phyloP scores from a whole-genome alignment of 2,113 vertebrate genomes.

The Ceyx melanurus region DNA sequence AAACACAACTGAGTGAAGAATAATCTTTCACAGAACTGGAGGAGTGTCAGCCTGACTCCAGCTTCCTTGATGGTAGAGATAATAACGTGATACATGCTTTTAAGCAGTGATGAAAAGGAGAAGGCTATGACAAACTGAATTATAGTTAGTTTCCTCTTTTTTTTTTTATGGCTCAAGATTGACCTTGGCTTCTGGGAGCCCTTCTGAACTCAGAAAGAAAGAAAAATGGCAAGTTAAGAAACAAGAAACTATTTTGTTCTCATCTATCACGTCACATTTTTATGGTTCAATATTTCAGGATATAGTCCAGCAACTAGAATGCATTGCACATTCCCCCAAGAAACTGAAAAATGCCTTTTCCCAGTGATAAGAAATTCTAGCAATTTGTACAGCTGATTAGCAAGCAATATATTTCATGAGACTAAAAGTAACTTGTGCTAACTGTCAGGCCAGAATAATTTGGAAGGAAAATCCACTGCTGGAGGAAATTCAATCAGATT shows the following conservation, averaged over 20 bases:
- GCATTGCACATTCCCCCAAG: neutral
- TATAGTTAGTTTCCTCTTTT: neutral
- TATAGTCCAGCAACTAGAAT: neutral
- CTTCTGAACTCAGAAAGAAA: conserved; percentile 28
- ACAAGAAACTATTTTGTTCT: neutral
- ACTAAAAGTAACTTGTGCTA: neutral
- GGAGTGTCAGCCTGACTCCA: neutral
- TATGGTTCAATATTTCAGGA: neutral
- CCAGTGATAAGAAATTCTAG: neutral
- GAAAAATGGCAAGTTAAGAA: conserved; percentile 16
- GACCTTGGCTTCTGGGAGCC: conserved; percentile 4
- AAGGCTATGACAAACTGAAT: neutral
- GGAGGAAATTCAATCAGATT: conserved; percentile 18
- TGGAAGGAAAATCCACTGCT: conserved; percentile 9
- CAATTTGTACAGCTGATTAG: neutral
- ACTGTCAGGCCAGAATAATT: neutral
- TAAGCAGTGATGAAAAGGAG: neutral
- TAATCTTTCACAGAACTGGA: neutral
- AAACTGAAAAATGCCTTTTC: neutral
- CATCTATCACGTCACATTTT: neutral
- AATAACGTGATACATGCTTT: neutral
- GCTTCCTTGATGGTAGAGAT: neutral
- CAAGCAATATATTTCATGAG: neutral
- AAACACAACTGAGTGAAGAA: neutral
- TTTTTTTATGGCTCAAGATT: neutral